phyloP scores from a whole-genome alignment of 2,888 invertebrate genomes.

The Zele albiditarsus region DNA sequence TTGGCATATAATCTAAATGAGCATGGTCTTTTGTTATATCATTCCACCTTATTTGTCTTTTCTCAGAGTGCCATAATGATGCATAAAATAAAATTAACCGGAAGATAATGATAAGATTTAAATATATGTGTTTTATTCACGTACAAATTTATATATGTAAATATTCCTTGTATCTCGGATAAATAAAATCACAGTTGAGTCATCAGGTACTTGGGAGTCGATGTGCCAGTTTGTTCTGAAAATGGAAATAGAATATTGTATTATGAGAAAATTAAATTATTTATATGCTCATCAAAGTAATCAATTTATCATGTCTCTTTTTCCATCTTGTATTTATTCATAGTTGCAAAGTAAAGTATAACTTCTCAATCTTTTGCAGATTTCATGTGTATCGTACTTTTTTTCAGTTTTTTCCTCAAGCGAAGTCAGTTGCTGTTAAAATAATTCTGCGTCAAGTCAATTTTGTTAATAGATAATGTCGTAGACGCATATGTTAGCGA shows the following conservation, averaged over 20 bases:
- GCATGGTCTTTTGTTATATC: neutral
- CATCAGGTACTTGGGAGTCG: conserved; percentile 66
- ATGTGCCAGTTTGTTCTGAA: conserved; percentile 61
- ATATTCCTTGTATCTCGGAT: conserved; percentile 25
- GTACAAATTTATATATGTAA: neutral
- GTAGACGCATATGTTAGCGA: neutral
- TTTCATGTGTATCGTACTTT: neutral
- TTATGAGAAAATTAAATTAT: conserved; percentile 35
- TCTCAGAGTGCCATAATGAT: neutral
- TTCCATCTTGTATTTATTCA: conserved; percentile 14
- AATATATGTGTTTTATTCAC: neutral
- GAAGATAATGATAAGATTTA: neutral
- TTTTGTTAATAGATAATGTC: neutral
- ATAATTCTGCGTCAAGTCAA: conserved; percentile 3
- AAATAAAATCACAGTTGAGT: conserved; percentile 63
- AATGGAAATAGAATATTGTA: conserved; percentile 54
- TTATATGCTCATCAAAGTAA: conserved; percentile 10
- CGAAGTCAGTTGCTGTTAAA: neutral
- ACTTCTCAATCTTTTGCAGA: neutral
- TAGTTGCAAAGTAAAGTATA: neutral
- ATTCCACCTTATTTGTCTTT: neutral
- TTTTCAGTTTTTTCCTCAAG: neutral
- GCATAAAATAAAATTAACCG: neutral
- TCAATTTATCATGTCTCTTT: conserved; percentile 1
- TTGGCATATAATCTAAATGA: neutral